phyloP scores from a whole-genome alignment of 1,140 invertebrate species.

The Campoletis sonorensis region DNA sequence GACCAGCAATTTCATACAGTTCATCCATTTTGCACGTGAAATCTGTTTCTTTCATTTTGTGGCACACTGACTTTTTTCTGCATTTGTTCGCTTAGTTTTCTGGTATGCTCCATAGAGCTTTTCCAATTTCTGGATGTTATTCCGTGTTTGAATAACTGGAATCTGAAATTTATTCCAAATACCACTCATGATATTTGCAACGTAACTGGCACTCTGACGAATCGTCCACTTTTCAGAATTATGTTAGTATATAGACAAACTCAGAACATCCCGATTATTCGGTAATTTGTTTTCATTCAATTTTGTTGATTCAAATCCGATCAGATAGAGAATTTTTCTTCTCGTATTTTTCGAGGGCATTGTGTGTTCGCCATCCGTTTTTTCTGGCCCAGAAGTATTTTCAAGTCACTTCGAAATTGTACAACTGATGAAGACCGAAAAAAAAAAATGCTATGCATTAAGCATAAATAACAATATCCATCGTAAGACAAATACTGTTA shows the following conservation, averaged over 20 bases:
- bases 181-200: background rate
- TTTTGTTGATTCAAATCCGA: constrained; percentile 19
- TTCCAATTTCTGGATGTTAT: constrained; percentile 16
- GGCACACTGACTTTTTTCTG: background rate
- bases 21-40: background rate
- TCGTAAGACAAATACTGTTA: too few relatives aligned
- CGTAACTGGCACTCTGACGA: constrained; percentile 16
- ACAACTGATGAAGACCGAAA: too few relatives aligned
- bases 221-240: background rate
- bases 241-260: constrained; percentile 26
- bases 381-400: background rate
- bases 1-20: constrained; percentile 36
- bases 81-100: background rate
- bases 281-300: constrained; percentile 1
- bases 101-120: background rate
- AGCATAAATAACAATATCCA: too few relatives aligned
- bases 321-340: background rate
- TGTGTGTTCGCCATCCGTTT: background rate
- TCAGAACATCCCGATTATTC: constrained; percentile 20
- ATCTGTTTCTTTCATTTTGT: constrained; percentile 1
- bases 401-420: background rate
- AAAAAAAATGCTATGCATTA: too few relatives aligned
- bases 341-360: background rate
- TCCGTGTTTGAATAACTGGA: background rate
- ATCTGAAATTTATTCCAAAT: constrained; percentile 21